Conservation (phyloP, 2,113 vertebrate species). For the Podarcis raffonei region DNA sequence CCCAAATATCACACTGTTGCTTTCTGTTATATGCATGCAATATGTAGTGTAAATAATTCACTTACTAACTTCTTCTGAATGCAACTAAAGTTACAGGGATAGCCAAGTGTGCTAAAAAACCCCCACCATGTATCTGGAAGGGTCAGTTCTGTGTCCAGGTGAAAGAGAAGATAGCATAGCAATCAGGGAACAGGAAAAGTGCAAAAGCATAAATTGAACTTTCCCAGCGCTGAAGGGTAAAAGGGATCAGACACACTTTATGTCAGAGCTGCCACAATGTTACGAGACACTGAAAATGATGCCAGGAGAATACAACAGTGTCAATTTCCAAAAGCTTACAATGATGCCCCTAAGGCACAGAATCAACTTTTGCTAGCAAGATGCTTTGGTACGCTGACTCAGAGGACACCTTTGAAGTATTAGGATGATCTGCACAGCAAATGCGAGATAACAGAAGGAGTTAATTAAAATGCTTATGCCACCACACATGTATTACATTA, state of each 20-base stretch:
- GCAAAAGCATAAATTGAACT: slow-evolving; percentile 21
- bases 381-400: background rate
- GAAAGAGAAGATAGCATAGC: background rate
- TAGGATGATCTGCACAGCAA: slow-evolving; percentile 12
- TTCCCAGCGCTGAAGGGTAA: background rate
- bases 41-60: background rate
- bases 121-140: background rate
- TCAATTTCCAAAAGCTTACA: background rate
- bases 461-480: background rate
- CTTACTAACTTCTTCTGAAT: slow-evolving; percentile 7
- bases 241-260: background rate
- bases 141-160: background rate
- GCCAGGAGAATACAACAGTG: background rate
- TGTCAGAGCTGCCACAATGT: background rate
- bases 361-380: background rate
- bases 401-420: background rate
- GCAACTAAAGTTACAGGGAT: background rate
- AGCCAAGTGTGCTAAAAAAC: background rate
- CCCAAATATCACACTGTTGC: background rate
- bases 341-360: background rate
- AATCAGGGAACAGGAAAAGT: slow-evolving; percentile 6
- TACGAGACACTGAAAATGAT: slow-evolving; percentile 13
- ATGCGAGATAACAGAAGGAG: background rate
- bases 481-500: background rate
- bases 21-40: background rate